These are phyloP conservation scores for Oryzias sinensis DNA, from an alignment of 2,797 vertebrate genomes.

Conservation along the genomic window DNA sequence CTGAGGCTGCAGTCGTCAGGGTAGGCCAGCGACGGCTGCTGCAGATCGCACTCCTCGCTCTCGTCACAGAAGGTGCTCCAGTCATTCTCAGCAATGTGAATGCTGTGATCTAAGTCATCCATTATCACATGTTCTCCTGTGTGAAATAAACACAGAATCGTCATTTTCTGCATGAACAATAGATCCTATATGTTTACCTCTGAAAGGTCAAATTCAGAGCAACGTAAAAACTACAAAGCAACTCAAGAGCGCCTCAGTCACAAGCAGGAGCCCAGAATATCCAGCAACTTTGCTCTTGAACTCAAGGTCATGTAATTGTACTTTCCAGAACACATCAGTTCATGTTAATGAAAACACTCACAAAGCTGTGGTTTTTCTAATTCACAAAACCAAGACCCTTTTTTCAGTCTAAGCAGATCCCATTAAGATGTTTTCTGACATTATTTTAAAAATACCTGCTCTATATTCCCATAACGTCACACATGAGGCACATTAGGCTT, in stretches of 20 bases:
- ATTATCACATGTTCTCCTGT: slow-evolving; percentile 70
- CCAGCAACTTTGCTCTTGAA: slow-evolving; percentile 8
- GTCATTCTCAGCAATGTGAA: slow-evolving; percentile 86
- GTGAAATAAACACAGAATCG: slow-evolving; percentile 48
- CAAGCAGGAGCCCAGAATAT: slow-evolving; percentile 54
- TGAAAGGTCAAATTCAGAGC: slow-evolving; percentile 12
- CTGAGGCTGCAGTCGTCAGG: slow-evolving; percentile 82
- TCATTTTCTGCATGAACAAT: too few species aligned
- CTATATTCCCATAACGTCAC: too few species aligned
- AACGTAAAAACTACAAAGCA: slow-evolving; percentile 23
- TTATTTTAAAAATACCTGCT: too few species aligned
- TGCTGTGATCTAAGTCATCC: slow-evolving; percentile 95
- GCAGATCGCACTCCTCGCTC: slow-evolving; percentile 84
- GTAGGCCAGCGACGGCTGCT: slow-evolving; percentile 78
- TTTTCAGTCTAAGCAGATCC: too few species aligned
- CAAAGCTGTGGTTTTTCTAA: too few species aligned
- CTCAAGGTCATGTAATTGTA: slow-evolving; percentile 20
- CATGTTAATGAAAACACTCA: too few species aligned
- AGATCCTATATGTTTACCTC: background rate
- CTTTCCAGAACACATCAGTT: background rate
- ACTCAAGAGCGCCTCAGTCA: slow-evolving; percentile 26
- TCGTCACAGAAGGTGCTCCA: slow-evolving; percentile 86
- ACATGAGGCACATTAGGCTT: too few species aligned
- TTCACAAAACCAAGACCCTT: too few species aligned
- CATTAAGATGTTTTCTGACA: too few species aligned